These are phyloP conservation scores for Calliopum simillimum DNA, from an alignment of 2,888 invertebrate species.

Conservation along the genomic window DNA sequence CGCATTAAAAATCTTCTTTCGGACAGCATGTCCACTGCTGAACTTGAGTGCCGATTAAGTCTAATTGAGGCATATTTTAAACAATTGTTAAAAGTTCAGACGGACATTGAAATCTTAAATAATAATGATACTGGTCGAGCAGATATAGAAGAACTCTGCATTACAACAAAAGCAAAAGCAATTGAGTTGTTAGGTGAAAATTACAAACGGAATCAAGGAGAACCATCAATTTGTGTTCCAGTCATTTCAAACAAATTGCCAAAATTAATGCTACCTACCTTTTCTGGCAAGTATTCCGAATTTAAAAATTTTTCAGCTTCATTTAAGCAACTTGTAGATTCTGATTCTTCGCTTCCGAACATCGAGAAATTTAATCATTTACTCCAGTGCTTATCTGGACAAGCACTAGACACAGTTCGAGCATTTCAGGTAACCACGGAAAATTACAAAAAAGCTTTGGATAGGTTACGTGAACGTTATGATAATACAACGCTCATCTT, in stretches of 20 bases:
- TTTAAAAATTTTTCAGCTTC: slow-evolving; percentile 21
- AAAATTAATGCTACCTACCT: slow-evolving; percentile 1
- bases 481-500: slow-evolving; percentile 16
- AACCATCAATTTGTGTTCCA: not conserved
- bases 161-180: not conserved
- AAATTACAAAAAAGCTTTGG: slow-evolving; percentile 21
- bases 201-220: slow-evolving; percentile 1
- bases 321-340: slow-evolving; percentile 11
- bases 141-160: slow-evolving; percentile 16
- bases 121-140: not conserved
- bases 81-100: slow-evolving; percentile 30
- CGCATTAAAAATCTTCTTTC: not conserved
- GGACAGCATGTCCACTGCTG: slow-evolving; percentile 12
- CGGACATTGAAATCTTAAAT: slow-evolving; percentile 9
- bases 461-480: slow-evolving; percentile 5
- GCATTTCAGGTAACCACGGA: slow-evolving; percentile 18
- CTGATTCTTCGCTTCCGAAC: slow-evolving; percentile 1
- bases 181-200: slow-evolving; percentile 22
- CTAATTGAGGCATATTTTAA: slow-evolving; percentile 36
- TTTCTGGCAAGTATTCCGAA: slow-evolving; percentile 16
- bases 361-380: slow-evolving; percentile 25
- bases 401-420: slow-evolving; percentile 23
- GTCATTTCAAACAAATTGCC: not conserved
- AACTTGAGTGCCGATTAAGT: slow-evolving; percentile 29
- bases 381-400: slow-evolving; percentile 10